phyloP scores from a whole-genome alignment of 2,113 vertebrate species.

The Oreocharis arfaki region DNA sequence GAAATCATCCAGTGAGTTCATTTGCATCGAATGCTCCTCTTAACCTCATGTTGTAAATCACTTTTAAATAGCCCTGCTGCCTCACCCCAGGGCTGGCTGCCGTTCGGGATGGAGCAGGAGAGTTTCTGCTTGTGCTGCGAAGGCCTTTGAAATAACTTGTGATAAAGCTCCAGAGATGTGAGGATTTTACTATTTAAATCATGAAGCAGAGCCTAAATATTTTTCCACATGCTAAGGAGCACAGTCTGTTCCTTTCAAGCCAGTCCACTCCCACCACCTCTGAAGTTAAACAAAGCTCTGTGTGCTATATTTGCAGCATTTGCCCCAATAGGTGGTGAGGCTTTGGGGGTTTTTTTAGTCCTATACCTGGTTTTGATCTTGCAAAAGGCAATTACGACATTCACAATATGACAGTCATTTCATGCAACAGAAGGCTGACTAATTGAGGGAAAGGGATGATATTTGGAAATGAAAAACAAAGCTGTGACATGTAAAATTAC shows the following conservation, averaged over 20 bases:
- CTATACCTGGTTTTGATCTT: slow-evolving; percentile 9
- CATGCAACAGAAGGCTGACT: not conserved
- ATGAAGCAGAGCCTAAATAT: not conserved
- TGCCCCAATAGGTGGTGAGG: not conserved
- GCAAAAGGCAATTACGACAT: not conserved
- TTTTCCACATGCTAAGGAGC: not conserved
- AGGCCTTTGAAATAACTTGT: slow-evolving; percentile 6
- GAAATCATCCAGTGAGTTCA: slow-evolving; percentile 37
- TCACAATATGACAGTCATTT: not conserved
- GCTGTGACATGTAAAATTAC: not conserved
- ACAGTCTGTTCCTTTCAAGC: not conserved
- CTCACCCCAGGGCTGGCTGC: slow-evolving; percentile 29
- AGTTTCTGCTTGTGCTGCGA: not conserved
- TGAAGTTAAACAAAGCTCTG: not conserved
- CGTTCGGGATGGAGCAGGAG: not conserved
- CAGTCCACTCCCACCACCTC: not conserved
- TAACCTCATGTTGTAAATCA: slow-evolving; percentile 44
- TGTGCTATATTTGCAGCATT: not conserved
- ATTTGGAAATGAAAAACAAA: slow-evolving; percentile 30
- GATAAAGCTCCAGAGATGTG: not conserved
- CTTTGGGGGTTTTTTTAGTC: not conserved
- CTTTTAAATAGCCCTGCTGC: slow-evolving; percentile 6
- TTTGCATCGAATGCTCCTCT: slow-evolving; percentile 47
- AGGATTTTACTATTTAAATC: not conserved
- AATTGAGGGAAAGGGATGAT: slow-evolving; percentile 5